These are phyloP conservation scores for Neoascia interrupta DNA, from an alignment of 2,888 invertebrate genomes.

Conservation along the genomic window DNA sequence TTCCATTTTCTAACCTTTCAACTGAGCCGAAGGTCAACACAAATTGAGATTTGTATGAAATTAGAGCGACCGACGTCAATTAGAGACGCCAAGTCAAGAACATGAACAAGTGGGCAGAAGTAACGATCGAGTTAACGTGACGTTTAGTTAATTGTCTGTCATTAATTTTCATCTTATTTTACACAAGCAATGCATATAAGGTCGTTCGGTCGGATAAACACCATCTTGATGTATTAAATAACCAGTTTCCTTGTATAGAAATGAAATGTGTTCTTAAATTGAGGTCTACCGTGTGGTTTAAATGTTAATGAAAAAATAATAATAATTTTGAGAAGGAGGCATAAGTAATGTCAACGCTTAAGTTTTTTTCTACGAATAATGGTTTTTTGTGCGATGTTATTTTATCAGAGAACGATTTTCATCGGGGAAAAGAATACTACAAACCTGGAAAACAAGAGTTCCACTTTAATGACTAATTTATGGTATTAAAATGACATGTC, in stretches of 20 bases:
- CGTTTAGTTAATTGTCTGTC: constrained; percentile 42
- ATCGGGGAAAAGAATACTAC: no score
- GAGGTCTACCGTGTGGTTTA: constrained; percentile 8
- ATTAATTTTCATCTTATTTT: constrained; percentile 52
- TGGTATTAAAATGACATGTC: no score
- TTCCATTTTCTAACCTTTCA: constrained; percentile 36
- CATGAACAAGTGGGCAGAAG: neutral
- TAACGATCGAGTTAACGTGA: constrained; percentile 20
- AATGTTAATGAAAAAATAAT: constrained; percentile 15
- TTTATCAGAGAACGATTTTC: no score
- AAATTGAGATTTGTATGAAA: constrained; percentile 16
- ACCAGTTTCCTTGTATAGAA: constrained; percentile 40
- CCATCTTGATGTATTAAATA: neutral
- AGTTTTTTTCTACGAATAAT: no score
- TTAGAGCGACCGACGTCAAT: neutral
- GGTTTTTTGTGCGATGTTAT: no score
- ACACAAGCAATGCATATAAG: constrained; percentile 16
- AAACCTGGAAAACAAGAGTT: no score
- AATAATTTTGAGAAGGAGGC: neutral
- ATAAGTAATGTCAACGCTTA: neutral
- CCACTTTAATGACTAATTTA: no score
- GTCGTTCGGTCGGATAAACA: constrained; percentile 24
- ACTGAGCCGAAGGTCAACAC: constrained; percentile 42
- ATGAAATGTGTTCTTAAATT: neutral
- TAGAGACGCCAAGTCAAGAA: neutral